Evolutionary conservation across 2,113 vertebrate genomes (phyloP).

Genomic region (Zosterops borbonicus): DNA sequence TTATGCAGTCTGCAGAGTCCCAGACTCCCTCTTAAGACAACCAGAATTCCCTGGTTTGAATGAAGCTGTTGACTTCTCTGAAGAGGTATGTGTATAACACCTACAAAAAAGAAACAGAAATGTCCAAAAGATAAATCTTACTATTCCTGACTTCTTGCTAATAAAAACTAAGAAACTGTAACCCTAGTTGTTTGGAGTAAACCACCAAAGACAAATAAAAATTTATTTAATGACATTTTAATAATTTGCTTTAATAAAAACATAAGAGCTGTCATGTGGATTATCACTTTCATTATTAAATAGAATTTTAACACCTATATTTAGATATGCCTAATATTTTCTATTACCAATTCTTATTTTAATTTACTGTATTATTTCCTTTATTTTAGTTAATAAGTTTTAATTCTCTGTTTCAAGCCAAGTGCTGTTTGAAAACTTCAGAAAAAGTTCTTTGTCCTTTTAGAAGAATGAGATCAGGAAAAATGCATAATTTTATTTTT

Average conservation of each 20-base stretch:
- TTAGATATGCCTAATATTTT: background rate
- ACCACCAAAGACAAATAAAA: background rate
- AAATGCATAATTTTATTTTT: background rate
- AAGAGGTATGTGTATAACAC: background rate
- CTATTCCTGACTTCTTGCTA: background rate
- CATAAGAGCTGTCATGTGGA: background rate
- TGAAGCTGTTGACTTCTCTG: background rate
- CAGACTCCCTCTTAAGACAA: background rate
- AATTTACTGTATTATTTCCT: background rate
- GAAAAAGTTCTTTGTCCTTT: background rate
- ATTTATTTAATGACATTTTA: background rate
- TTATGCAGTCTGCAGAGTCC: background rate
- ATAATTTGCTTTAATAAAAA: background rate
- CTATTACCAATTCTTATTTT: background rate
- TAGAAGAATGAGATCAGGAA: background rate
- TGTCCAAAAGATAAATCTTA: background rate
- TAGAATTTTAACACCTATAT: background rate
- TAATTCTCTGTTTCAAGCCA: slow-evolving; percentile 6
- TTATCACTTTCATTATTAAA: background rate
- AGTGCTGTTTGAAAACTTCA: background rate
- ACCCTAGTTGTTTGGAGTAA: background rate
- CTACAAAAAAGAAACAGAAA: background rate
- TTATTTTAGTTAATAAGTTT: background rate
- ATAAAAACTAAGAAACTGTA: background rate
- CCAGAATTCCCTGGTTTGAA: background rate